Evolutionary conservation across 1,140 invertebrate genomes (phyloP).

Genomic region (Stenopsyche tienmushanensis): DNA sequence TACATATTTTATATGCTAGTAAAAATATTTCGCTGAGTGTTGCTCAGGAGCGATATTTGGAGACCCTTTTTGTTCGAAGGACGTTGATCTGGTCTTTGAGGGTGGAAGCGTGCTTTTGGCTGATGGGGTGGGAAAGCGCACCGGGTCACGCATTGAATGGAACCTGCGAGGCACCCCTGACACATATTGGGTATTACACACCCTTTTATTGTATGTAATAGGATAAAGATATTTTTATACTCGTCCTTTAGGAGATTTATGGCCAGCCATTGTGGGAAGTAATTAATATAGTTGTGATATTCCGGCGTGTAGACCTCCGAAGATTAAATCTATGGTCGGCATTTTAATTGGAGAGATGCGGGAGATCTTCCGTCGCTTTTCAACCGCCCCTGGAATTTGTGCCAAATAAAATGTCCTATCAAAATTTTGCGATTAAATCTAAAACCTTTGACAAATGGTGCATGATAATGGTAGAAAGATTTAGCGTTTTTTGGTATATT

Average conservation of each 20-base stretch:
- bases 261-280: constrained; percentile 32
- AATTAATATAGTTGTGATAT: constrained; percentile 36
- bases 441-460: constrained; percentile 1
- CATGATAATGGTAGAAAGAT: constrained; percentile 4
- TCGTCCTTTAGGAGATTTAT: constrained; percentile 28
- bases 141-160: constrained; percentile 31
- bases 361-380: not conserved
- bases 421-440: constrained; percentile 5
- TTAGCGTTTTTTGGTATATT: constrained; percentile 1
- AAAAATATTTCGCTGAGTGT: not conserved
- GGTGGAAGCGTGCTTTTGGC: not conserved
- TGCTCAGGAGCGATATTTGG: not conserved
- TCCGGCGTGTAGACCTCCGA: not conserved
- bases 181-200: constrained; percentile 36
- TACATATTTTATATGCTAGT: not conserved
- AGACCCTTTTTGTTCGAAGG: not conserved
- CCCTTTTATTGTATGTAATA: constrained; percentile 36
- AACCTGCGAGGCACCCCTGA: constrained; percentile 17
- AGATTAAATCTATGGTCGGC: constrained; percentile 23
- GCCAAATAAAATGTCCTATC: not conserved
- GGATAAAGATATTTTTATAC: constrained; percentile 40
- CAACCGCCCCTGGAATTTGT: not conserved
- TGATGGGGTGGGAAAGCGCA: not conserved
- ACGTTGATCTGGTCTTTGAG: not conserved
- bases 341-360: constrained; percentile 19